Percentiles rank a stretch among this genome's conserved stretches.
phyloP scores from a whole-genome alignment of 1,140 invertebrate species.

The Branchinecta lynchi region DNA sequence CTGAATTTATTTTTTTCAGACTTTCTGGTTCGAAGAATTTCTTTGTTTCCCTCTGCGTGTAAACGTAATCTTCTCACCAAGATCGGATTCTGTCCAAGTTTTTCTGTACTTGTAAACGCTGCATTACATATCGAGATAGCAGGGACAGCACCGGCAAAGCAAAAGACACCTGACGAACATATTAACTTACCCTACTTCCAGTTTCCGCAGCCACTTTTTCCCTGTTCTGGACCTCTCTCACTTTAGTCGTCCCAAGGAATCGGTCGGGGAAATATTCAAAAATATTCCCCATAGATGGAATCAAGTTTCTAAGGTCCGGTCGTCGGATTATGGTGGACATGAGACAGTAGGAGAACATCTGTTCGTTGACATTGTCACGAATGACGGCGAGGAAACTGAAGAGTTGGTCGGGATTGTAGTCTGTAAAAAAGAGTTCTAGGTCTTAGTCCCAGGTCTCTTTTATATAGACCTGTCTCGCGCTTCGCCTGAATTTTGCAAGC shows the following conservation, averaged over 20 bases:
- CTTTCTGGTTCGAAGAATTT: no score
- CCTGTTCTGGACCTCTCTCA: no score
- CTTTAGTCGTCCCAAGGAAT: neutral
- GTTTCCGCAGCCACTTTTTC: no score
- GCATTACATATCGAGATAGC: no score
- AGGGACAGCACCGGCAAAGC: no score
- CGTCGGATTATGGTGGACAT: slow-evolving; percentile 19
- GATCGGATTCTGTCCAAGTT: no score
- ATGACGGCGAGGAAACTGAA: slow-evolving; percentile 18
- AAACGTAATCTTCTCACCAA: no score
- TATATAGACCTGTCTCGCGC: neutral
- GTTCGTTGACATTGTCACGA: slow-evolving; percentile 23
- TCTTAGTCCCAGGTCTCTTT: neutral
- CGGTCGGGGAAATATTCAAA: neutral
- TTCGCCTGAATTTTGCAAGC: neutral
- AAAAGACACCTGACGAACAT: no score
- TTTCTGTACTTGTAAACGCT: no score
- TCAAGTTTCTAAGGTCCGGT: slow-evolving; percentile 18
- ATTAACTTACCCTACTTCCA: no score
- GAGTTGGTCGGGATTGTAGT: neutral
- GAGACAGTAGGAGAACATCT: slow-evolving; percentile 24
- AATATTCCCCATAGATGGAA: neutral
- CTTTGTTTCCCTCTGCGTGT: no score
- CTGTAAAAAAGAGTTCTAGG: neutral
- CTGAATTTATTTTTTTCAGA: no score